Conservation (phyloP, 2,113 vertebrate species). For the Clarias macrocephalus region DNA sequence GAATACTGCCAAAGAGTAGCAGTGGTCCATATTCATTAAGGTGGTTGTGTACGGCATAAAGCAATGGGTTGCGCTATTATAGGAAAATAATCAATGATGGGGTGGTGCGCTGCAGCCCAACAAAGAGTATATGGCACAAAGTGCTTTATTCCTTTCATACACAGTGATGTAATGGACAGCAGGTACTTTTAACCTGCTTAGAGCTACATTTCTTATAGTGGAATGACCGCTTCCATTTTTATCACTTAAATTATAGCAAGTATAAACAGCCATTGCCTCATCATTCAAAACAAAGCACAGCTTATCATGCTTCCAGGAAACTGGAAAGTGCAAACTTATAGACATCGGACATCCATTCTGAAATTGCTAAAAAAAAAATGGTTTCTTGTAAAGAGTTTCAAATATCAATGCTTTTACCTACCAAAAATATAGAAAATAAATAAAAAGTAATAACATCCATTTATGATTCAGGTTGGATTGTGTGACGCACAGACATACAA, state of each 20-base stretch:
- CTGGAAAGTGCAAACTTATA: background rate
- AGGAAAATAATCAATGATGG: background rate
- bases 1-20: conserved; percentile 12
- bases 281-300: background rate
- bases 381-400: background rate
- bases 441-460: background rate
- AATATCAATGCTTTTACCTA: background rate
- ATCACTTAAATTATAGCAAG: background rate
- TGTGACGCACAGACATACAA: background rate
- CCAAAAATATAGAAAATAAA: no score
- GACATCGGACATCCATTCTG: background rate
- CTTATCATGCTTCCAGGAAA: background rate
- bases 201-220: background rate
- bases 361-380: background rate
- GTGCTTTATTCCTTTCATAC: background rate
- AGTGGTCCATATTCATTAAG: background rate
- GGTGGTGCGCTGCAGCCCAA: background rate
- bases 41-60: background rate
- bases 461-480: background rate
- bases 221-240: background rate
- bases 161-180: background rate
- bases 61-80: background rate
- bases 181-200: background rate
- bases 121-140: background rate
- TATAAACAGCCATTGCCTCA: background rate